These are phyloP conservation scores for Delichon dasypus DNA, from an alignment of 2,797 vertebrate species.

Conservation along the genomic window DNA sequence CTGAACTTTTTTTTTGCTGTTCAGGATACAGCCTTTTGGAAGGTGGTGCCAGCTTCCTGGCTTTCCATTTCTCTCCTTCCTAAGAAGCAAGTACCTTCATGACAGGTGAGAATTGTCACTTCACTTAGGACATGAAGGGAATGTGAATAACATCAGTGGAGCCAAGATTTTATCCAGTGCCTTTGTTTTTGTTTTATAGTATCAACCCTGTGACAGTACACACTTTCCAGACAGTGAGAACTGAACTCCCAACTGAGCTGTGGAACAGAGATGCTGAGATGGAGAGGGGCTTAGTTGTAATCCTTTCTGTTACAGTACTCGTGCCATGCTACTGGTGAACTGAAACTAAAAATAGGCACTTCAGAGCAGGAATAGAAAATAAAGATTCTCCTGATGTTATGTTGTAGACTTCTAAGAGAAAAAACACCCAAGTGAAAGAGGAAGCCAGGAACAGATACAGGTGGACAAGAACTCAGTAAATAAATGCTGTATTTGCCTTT, in stretches of 20 bases:
- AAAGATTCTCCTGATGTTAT: background rate
- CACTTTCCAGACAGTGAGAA: background rate
- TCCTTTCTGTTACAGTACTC: background rate
- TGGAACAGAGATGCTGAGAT: background rate
- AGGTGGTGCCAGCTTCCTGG: background rate
- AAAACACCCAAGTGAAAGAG: background rate
- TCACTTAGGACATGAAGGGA: background rate
- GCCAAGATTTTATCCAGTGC: background rate
- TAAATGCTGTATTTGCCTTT: background rate
- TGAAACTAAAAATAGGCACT: background rate
- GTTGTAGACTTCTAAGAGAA: background rate
- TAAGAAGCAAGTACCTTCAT: background rate
- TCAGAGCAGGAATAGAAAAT: background rate
- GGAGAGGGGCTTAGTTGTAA: background rate
- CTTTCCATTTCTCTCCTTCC: background rate
- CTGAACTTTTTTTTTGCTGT: background rate
- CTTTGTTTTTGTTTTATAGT: slow-evolving; percentile 1
- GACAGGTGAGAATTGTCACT: background rate
- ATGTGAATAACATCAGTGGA: background rate
- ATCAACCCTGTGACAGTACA: background rate
- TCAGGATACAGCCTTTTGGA: background rate
- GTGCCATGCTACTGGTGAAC: background rate
- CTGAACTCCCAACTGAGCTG: background rate
- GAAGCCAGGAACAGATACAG: background rate
- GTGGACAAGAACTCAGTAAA: background rate